These are phyloP conservation scores for Malurus leucopterus DNA, from an alignment of 2,797 vertebrate species.

Conservation along the genomic window DNA sequence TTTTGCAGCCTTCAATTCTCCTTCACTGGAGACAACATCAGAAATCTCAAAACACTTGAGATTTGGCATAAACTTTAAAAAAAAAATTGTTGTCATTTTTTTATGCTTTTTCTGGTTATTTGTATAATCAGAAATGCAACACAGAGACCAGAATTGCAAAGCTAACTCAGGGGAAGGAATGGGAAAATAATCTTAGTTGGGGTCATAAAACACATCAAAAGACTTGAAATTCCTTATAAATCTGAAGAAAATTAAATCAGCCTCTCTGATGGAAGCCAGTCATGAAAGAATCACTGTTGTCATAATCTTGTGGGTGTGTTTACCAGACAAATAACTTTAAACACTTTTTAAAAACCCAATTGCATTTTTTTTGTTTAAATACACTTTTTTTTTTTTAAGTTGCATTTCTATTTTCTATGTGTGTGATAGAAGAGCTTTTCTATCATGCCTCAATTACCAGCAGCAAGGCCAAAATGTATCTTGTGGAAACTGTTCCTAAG, in stretches of 20 bases:
- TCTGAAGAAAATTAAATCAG: background rate
- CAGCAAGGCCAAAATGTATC: background rate
- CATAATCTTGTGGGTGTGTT: background rate
- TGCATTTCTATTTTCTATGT: background rate
- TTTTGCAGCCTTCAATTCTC: background rate
- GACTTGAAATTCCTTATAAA: background rate
- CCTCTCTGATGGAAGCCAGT: background rate
- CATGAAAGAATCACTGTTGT: background rate
- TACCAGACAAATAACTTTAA: background rate
- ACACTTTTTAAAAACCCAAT: background rate
- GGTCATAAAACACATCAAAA: background rate
- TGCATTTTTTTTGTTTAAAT: background rate
- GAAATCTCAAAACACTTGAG: background rate
- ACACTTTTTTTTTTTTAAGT: background rate
- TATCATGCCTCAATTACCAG: background rate
- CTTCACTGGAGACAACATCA: background rate
- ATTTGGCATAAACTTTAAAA: background rate
- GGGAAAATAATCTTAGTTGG: background rate
- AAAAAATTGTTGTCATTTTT: background rate
- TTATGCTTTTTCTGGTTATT: background rate
- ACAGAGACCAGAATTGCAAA: background rate
- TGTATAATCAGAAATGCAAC: background rate
- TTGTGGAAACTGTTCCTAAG: background rate
- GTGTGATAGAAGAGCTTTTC: background rate
- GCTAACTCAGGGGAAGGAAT: background rate